Evolutionary conservation across 2,113 vertebrate genomes (phyloP).

Genomic region (Leucopternis melanops): DNA sequence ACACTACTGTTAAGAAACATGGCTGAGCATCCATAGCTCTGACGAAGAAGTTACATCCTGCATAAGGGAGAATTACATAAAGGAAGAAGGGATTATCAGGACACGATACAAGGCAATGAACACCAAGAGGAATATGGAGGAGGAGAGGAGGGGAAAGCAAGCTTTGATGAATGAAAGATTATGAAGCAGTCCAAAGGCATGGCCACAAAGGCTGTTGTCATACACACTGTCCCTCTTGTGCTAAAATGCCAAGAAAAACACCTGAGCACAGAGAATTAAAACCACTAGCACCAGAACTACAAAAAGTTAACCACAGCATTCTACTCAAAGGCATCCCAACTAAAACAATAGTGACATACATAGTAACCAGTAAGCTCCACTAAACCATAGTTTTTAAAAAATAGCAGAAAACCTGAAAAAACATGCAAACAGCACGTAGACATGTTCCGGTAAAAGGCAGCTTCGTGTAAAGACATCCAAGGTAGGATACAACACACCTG

Average conservation of each 20-base stretch:
- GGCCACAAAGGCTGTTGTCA: neutral
- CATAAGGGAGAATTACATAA: neutral
- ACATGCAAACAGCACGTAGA: neutral
- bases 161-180: neutral
- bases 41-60: neutral
- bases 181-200: neutral
- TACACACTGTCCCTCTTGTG: neutral
- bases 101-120: neutral
- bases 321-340: neutral
- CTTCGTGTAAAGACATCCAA: neutral
- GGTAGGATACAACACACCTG: neutral
- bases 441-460: neutral
- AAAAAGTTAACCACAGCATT: neutral
- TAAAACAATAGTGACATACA: neutral
- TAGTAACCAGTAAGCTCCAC: neutral
- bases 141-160: neutral
- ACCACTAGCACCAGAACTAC: neutral
- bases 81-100: neutral
- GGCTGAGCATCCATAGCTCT: neutral
- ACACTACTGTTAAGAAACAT: neutral
- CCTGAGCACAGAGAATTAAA: neutral
- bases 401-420: neutral
- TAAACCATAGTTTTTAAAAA: neutral
- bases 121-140: neutral
- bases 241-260: neutral